These are phyloP conservation scores for Portunus trituberculatus DNA, from an alignment of 1,140 invertebrate genomes.

Conservation along the genomic window DNA sequence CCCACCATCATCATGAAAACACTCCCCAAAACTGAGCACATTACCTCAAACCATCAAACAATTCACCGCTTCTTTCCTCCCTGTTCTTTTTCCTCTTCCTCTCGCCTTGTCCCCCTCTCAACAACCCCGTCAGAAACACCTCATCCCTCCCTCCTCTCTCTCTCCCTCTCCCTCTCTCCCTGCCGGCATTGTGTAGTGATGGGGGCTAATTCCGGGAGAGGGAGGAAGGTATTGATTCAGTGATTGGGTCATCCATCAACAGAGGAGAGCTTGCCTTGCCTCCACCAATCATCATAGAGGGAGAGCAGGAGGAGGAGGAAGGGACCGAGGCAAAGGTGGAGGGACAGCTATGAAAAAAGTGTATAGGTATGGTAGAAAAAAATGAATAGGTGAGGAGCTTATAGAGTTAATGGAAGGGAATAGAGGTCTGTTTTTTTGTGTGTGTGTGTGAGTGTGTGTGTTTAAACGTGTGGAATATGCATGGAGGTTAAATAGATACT, in stretches of 20 bases:
- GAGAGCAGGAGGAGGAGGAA: neutral
- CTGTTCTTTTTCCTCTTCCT: neutral
- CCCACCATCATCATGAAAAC: too few relatives aligned
- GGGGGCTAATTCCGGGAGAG: neutral
- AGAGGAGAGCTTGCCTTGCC: neutral
- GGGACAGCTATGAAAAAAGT: neutral
- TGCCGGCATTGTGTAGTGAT: neutral
- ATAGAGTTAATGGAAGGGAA: neutral
- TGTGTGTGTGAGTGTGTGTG: too few relatives aligned
- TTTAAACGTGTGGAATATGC: too few relatives aligned
- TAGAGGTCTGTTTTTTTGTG: neutral
- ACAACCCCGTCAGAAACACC: neutral
- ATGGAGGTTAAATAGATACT: too few relatives aligned
- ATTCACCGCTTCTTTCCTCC: too few relatives aligned
- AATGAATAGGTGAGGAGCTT: neutral
- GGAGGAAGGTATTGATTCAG: conserved; percentile 11
- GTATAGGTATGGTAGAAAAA: neutral
- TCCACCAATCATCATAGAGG: conserved; percentile 4
- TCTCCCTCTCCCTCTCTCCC: neutral
- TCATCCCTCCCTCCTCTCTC: neutral
- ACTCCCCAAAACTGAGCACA: too few relatives aligned
- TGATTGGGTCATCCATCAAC: neutral
- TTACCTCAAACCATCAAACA: too few relatives aligned
- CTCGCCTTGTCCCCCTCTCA: neutral
- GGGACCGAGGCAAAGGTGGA: neutral